Percentiles rank a stretch among this genome's conserved stretches.
Evolutionary conservation across 2,113 vertebrate species (phyloP).

Genomic region (Synchiropus splendidus): DNA sequence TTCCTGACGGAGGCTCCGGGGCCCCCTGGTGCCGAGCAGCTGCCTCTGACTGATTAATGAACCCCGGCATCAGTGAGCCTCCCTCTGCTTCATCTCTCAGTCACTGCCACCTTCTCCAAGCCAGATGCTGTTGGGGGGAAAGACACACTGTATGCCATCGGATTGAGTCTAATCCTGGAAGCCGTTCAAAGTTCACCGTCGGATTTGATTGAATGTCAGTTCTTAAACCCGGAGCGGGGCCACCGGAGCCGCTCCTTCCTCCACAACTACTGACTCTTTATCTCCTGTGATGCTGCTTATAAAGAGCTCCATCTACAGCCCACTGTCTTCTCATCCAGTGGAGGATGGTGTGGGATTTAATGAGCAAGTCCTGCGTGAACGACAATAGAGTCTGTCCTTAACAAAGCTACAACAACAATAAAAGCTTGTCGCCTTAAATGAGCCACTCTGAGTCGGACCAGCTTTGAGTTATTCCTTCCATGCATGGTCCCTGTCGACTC

Average conservation of each 20-base stretch:
- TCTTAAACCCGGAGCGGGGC: conserved; percentile 25
- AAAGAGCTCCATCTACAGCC: no score
- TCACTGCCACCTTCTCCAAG: not conserved
- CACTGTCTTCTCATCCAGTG: no score
- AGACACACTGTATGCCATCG: no score
- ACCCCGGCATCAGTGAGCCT: conserved; percentile 20
- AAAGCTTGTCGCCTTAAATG: no score
- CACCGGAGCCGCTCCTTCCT: conserved; percentile 9
- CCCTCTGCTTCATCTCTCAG: conserved; percentile 22
- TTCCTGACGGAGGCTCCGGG: not conserved
- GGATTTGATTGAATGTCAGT: conserved; percentile 22
- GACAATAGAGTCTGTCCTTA: no score
- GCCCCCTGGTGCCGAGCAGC: conserved; percentile 8
- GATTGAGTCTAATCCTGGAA: conserved; percentile 32
- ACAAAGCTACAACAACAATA: no score
- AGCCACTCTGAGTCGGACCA: no score
- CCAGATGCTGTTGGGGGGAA: conserved; percentile 8
- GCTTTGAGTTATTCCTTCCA: no score
- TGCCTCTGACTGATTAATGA: conserved; percentile 27
- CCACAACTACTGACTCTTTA: conserved; percentile 1
- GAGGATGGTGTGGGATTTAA: no score
- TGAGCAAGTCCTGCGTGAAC: no score
- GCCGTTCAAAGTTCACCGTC: conserved; percentile 32
- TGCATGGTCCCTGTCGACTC: no score
- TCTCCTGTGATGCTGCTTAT: no score